phyloP scores from a whole-genome alignment of 2,888 invertebrate genomes.

The Mythimna lalbum region DNA sequence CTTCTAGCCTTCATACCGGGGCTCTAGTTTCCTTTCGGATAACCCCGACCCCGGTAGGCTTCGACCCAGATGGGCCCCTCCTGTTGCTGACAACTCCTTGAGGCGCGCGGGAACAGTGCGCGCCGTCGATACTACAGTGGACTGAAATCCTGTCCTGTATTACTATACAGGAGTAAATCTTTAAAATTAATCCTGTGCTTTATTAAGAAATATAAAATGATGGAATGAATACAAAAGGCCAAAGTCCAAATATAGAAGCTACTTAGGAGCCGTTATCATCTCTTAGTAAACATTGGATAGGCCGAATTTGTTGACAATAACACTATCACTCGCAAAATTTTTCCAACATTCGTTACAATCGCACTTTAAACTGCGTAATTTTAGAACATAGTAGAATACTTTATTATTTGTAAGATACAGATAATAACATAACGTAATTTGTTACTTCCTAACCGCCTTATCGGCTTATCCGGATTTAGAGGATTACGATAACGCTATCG shows the following conservation, averaged over 20 bases:
- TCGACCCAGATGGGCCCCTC: no score
- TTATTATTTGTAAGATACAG: slow-evolving; percentile 18
- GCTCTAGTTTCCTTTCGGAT: no score
- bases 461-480: slow-evolving; percentile 35
- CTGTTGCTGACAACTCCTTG: no score
- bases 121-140: no score
- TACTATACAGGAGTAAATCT: no score
- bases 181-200: no score
- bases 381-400: background rate
- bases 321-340: background rate
- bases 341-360: background rate
- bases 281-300: background rate
- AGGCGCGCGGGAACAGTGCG: no score
- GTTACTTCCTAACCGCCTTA: slow-evolving; percentile 31
- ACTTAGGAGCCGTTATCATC: no score
- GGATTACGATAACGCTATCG: slow-evolving; percentile 51
- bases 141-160: no score
- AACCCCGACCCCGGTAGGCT: no score
- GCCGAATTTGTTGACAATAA: background rate
- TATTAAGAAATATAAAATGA: no score
- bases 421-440: slow-evolving; percentile 35
- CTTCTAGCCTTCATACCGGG: no score
- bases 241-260: background rate
- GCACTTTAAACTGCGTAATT: slow-evolving; percentile 22
- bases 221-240: background rate